Percentiles rank a stretch among this genome's conserved stretches.
Evolutionary conservation across 2,797 vertebrate species (phyloP).

Genomic region (Stomatorhinus walkeri): DNA sequence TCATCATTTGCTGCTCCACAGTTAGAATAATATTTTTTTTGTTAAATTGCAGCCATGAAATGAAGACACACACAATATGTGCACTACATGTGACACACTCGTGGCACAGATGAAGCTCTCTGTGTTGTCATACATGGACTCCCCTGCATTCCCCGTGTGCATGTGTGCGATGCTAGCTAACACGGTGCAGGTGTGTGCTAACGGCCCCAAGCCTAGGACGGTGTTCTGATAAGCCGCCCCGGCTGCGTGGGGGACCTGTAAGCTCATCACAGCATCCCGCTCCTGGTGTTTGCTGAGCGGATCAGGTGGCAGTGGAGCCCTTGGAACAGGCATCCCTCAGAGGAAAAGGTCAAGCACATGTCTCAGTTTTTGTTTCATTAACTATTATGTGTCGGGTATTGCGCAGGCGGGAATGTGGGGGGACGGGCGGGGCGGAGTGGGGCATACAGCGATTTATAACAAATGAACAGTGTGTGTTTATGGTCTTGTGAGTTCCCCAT

Average conservation of each 20-base stretch:
- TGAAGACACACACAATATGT: background rate
- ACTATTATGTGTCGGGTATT: slow-evolving; percentile 32
- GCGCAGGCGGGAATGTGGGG: background rate
- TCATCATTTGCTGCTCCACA: background rate
- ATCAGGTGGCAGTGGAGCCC: slow-evolving; percentile 28
- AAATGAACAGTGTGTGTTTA: background rate
- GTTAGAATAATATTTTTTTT: background rate
- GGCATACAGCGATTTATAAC: background rate
- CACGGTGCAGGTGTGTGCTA: background rate
- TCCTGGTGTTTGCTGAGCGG: background rate
- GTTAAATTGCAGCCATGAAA: background rate
- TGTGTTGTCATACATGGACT: background rate
- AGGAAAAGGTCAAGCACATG: slow-evolving; percentile 25
- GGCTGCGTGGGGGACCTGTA: slow-evolving; percentile 1
- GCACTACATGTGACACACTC: background rate
- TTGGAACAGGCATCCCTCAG: background rate
- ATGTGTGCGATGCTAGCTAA: background rate
- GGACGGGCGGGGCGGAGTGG: background rate
- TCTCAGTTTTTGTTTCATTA: slow-evolving; percentile 27
- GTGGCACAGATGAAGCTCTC: background rate
- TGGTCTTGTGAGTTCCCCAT: slow-evolving; percentile 1
- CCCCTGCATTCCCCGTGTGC: background rate
- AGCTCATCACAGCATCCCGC: background rate
- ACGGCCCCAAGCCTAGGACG: background rate
- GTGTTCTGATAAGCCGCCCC: background rate